Evolutionary conservation across 2,888 invertebrate species (phyloP), one percentile per base, ranked within the genome.

Genomic region (Cyclophora punctaria): DNA sequence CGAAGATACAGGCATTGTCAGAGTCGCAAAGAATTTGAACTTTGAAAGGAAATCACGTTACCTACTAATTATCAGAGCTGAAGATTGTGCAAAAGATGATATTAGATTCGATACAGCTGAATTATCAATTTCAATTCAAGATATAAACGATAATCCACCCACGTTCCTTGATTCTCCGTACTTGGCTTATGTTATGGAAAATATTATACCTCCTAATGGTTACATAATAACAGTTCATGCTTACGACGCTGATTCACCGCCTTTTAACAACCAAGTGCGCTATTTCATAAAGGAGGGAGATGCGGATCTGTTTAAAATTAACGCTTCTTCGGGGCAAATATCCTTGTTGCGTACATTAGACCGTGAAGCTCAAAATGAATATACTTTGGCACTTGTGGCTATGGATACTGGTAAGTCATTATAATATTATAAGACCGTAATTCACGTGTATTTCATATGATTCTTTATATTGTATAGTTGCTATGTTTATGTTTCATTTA

Each of bases 221-320:
- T 95, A 94, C 76, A 92, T 96, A 63, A 91, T 93, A 67, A 93
- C 95, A 62, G 95, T 98, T 47, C 92, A 93, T 62, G 98, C 97
- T 35, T 94, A 93, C 80, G 98, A 98, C 75, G 96, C 96, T 53
- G 97, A 98, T 84, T 95, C 96, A 48, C 94, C 95, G 54, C 95
- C 96, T 20, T 95, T 96, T 80, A 96, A 96, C 79, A 94, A 94
- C 60, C 93, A 96, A 88, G 95, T 98, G 49, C 92, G 96, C 58
- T 98, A 98, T 88, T 95, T 96, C 75, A 93, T 98, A 69, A 96
- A 97, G 78, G 97, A 97, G 80, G 97, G 97, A 46, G 96, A 97
- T 81, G 93, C 94, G 7, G 96, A 96, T 79, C 89, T 97, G 59
- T 98, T 98, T 82, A 92, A 94, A 69, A 96, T 98, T 69, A 96